Evolutionary conservation across 2,113 vertebrate genomes (phyloP).

Genomic region (Channa maculata): DNA sequence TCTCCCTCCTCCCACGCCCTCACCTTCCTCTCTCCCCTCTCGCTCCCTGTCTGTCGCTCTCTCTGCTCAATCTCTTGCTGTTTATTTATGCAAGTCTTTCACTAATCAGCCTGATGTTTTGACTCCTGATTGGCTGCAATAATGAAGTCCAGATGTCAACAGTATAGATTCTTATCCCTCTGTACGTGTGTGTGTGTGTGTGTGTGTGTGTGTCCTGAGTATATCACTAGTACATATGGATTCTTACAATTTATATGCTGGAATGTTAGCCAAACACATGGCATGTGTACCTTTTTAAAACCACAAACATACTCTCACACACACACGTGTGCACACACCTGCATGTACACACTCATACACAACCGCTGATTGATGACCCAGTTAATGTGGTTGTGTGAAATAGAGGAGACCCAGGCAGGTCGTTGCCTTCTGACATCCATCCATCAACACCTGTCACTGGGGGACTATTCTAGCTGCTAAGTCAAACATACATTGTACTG

Average conservation of each 20-base stretch:
- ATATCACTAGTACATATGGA: neutral
- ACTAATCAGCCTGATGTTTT: constrained; percentile 64
- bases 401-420: constrained; percentile 56
- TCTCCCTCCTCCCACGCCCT: neutral
- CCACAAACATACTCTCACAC: too few relatives aligned
- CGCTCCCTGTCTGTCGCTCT: neutral
- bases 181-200: constrained; percentile 18
- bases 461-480: constrained; percentile 57
- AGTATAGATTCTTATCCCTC: constrained; percentile 55
- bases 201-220: constrained; percentile 26
- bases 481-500: constrained; percentile 64
- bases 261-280: neutral
- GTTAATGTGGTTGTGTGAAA: constrained; percentile 66
- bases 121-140: constrained; percentile 61
- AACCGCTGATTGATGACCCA: constrained; percentile 62
- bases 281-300: too few relatives aligned
- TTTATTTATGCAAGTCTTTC: constrained; percentile 64
- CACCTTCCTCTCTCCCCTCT: neutral
- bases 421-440: constrained; percentile 65
- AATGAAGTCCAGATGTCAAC: constrained; percentile 60
- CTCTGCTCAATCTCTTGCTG: constrained; percentile 28
- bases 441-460: constrained; percentile 63
- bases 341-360: constrained; percentile 10
- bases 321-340: constrained; percentile 10
- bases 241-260: constrained; percentile 15